Conservation (phyloP, 2,888 invertebrate species). For the Lasioglossum oenotherae region DNA sequence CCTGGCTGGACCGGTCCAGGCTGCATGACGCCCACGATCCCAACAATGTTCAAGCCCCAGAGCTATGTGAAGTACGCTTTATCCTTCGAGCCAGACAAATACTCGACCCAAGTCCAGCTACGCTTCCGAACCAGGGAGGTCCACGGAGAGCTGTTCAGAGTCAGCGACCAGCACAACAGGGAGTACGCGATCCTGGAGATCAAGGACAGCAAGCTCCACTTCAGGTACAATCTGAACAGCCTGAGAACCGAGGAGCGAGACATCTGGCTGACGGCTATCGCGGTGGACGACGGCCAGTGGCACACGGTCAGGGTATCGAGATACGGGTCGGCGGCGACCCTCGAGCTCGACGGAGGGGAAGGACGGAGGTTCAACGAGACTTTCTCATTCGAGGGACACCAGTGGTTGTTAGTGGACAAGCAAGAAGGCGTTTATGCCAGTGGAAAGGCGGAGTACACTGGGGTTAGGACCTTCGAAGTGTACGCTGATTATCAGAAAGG, state of each 20-base stretch:
- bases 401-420: constrained; percentile 96
- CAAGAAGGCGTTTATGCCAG: constrained; percentile 98
- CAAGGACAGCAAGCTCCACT: constrained; percentile 94
- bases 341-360: constrained; percentile 97
- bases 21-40: constrained; percentile 93
- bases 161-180: constrained; percentile 96
- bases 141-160: constrained; percentile 96
- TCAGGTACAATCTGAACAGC: constrained; percentile 96
- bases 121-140: constrained; percentile 97
- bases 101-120: constrained; percentile 96
- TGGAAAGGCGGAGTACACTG: constrained; percentile 97
- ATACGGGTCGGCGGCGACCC: constrained; percentile 95
- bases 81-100: constrained; percentile 96
- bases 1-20: constrained; percentile 98
- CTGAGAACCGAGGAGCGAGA: constrained; percentile 95
- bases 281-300: constrained; percentile 98
- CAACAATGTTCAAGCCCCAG: constrained; percentile 96
- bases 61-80: constrained; percentile 99
- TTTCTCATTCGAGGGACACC: constrained; percentile 95
- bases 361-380: constrained; percentile 97
- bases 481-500: constrained; percentile 98
- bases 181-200: constrained; percentile 97
- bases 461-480: constrained; percentile 96
- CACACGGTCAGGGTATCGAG: constrained; percentile 96
- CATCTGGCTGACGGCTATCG: constrained; percentile 95